These are phyloP conservation scores for Catocala sponsa DNA, from an alignment of 2,888 invertebrate genomes.

Conservation along the genomic window DNA sequence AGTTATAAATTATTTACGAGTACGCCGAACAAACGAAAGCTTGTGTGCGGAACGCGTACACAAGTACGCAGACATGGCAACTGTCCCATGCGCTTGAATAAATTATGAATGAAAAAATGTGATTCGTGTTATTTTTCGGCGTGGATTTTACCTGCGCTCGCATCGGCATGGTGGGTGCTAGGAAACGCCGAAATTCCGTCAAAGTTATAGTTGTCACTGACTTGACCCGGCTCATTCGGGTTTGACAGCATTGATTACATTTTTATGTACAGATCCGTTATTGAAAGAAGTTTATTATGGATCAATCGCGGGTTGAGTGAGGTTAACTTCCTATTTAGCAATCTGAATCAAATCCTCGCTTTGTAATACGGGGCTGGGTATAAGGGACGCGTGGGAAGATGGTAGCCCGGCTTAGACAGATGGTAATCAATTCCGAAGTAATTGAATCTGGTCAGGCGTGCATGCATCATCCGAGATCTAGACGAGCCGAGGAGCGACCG, in stretches of 20 bases:
- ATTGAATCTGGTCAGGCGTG: constrained; percentile 79
- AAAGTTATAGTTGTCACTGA: constrained; percentile 1
- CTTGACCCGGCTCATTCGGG: constrained; percentile 6
- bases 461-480: constrained; percentile 67
- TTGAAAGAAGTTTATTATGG: constrained; percentile 16
- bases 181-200: background rate
- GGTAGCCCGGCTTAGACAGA: constrained; percentile 69
- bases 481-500: constrained; percentile 52
- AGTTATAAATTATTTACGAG: constrained; percentile 65
- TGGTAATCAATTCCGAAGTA: constrained; percentile 79
- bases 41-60: constrained; percentile 27
- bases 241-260: constrained; percentile 11
- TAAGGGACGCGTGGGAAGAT: constrained; percentile 54
- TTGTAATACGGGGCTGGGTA: constrained; percentile 32
- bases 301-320: constrained; percentile 14
- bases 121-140: constrained; percentile 34
- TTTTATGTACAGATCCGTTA: constrained; percentile 2
- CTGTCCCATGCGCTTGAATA: constrained; percentile 38
- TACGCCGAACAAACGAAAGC: constrained; percentile 37
- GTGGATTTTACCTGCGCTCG: constrained; percentile 5
- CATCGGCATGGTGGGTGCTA: background rate
- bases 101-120: constrained; percentile 45
- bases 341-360: constrained; percentile 28
- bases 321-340: constrained; percentile 27
- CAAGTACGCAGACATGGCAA: constrained; percentile 17